These are phyloP conservation scores for Onthophagus taurus DNA, from an alignment of 1,140 invertebrate genomes.

Conservation along the genomic window DNA sequence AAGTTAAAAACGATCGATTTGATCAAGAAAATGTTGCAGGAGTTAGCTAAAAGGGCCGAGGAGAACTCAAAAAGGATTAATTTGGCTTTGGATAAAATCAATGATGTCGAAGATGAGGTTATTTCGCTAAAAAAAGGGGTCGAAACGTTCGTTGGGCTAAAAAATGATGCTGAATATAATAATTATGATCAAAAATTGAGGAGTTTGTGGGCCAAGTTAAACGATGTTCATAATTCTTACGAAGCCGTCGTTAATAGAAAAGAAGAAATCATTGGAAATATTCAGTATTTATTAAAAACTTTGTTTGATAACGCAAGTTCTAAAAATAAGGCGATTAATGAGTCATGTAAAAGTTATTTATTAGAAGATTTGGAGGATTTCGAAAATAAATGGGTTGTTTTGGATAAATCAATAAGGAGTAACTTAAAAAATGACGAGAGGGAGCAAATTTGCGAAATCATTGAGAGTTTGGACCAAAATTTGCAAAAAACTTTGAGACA, in stretches of 20 bases:
- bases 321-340: no score
- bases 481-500: no score
- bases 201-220: slow-evolving; percentile 8
- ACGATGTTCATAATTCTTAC: slow-evolving; percentile 5
- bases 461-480: no score
- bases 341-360: no score
- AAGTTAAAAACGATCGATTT: slow-evolving; percentile 4
- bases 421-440: no score
- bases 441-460: no score
- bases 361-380: no score
- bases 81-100: slow-evolving; percentile 10
- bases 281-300: slow-evolving; percentile 9
- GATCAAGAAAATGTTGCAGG: slow-evolving; percentile 12
- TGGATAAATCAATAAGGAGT: no score
- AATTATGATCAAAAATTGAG: slow-evolving; percentile 12
- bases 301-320: slow-evolving; percentile 8
- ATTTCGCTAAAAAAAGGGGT: neutral
- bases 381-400: no score
- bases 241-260: slow-evolving; percentile 6
- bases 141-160: neutral
- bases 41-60: slow-evolving; percentile 8
- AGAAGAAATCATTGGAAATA: slow-evolving; percentile 8
- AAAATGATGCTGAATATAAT: slow-evolving; percentile 6
- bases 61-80: slow-evolving; percentile 6
- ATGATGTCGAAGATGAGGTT: slow-evolving; percentile 2